Conservation (phyloP, 2,888 invertebrate species). For the Xestia c-nigrum region DNA sequence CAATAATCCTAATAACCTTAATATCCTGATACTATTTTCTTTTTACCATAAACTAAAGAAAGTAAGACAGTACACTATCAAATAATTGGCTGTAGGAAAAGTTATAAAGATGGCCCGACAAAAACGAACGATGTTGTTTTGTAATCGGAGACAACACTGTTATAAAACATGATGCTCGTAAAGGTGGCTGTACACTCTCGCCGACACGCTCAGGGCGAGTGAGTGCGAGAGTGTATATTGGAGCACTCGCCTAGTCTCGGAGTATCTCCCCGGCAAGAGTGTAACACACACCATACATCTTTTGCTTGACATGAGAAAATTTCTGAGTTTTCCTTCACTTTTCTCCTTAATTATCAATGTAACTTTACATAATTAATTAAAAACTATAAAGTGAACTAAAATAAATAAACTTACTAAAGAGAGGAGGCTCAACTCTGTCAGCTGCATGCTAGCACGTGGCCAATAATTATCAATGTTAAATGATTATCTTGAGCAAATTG, state of each 20-base stretch:
- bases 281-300: not conserved
- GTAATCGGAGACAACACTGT: constrained; percentile 49
- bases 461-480: no score
- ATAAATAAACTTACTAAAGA: no score
- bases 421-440: no score
- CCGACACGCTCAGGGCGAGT: not conserved
- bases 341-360: no score
- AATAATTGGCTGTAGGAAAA: constrained; percentile 49
- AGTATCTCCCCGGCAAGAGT: not conserved
- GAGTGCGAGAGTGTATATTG: not conserved
- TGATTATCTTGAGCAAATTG: no score
- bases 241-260: not conserved
- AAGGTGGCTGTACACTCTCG: not conserved
- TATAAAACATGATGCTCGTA: constrained; percentile 39
- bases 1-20: constrained; percentile 12
- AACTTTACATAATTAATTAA: no score
- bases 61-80: constrained; percentile 39
- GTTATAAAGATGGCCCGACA: constrained; percentile 45
- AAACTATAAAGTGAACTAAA: no score
- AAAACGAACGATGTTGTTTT: constrained; percentile 55
- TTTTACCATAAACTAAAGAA: constrained; percentile 12
- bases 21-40: constrained; percentile 4
- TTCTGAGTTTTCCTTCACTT: no score
- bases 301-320: no score
- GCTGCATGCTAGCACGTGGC: no score